These are phyloP conservation scores for Todus mexicanus DNA, from an alignment of 2,797 vertebrate genomes.

Conservation along the genomic window DNA sequence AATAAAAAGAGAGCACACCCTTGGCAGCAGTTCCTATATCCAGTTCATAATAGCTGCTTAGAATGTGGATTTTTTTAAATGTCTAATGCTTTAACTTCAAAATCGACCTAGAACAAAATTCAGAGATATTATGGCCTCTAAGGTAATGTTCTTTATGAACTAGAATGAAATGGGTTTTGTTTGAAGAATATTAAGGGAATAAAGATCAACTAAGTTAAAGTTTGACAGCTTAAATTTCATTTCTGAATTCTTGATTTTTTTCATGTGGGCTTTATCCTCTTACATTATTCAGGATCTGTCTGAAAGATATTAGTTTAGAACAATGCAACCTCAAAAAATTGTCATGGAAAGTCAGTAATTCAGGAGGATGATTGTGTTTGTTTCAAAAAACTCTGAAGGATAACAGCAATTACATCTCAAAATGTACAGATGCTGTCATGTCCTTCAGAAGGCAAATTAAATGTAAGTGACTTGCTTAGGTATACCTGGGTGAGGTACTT, in stretches of 20 bases:
- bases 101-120: constrained; percentile 48
- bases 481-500: constrained; percentile 46
- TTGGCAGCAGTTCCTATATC: not conserved
- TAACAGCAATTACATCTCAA: constrained; percentile 82
- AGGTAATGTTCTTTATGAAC: constrained; percentile 67
- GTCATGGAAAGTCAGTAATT: constrained; percentile 75
- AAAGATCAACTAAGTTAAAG: constrained; percentile 72
- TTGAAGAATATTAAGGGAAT: constrained; percentile 74
- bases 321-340: constrained; percentile 74
- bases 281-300: constrained; percentile 81
- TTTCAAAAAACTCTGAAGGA: constrained; percentile 78
- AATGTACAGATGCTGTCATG: constrained; percentile 71
- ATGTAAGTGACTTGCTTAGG: constrained; percentile 74
- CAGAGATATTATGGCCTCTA: constrained; percentile 48
- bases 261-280: constrained; percentile 72
- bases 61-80: not conserved
- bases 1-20: not conserved
- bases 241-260: constrained; percentile 70
- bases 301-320: constrained; percentile 80
- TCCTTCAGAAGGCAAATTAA: constrained; percentile 76
- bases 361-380: constrained; percentile 78
- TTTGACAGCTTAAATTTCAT: constrained; percentile 75
- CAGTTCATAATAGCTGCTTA: constrained; percentile 1
- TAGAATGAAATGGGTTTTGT: constrained; percentile 59
- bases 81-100: constrained; percentile 49